These are phyloP conservation scores for Engraulis encrasicolus DNA, from an alignment of 2,113 vertebrate species.

Conservation along the genomic window DNA sequence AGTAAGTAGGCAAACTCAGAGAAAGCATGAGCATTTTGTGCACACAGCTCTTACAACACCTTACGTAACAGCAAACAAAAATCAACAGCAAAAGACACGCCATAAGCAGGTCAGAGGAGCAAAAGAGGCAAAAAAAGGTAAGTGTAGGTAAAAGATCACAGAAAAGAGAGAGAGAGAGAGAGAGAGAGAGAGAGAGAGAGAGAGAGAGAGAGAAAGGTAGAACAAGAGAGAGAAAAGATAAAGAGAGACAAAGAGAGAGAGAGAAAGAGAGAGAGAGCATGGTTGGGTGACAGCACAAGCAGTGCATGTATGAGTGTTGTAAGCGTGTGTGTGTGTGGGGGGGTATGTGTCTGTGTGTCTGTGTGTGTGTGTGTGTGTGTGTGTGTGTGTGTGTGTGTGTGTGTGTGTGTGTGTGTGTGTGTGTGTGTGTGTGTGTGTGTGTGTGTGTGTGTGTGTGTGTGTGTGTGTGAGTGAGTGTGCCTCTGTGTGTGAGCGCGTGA, in stretches of 20 bases:
- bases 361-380: conserved; percentile 23
- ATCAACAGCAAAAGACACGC: too few relatives aligned
- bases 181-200: conserved; percentile 33
- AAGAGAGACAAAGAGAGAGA: conserved; percentile 30
- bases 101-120: not conserved
- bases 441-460: conserved; percentile 17
- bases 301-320: too few relatives aligned
- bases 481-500: conserved; percentile 15
- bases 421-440: conserved; percentile 26
- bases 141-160: conserved; percentile 15
- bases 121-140: not conserved
- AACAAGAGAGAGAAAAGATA: conserved; percentile 19
- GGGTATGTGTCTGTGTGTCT: not conserved
- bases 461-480: conserved; percentile 3
- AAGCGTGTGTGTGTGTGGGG: conserved; percentile 29
- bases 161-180: not conserved
- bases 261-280: conserved; percentile 22
- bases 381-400: not conserved
- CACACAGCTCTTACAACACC: conserved; percentile 15
- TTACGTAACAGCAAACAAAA: not conserved
- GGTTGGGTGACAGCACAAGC: conserved; percentile 50
- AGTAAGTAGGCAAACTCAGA: not conserved
- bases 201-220: conserved; percentile 28
- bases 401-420: conserved; percentile 41
- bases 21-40: not conserved